Evolutionary conservation across 2,888 invertebrate genomes (phyloP).

Genomic region (Enchytraeus crypticus): DNA sequence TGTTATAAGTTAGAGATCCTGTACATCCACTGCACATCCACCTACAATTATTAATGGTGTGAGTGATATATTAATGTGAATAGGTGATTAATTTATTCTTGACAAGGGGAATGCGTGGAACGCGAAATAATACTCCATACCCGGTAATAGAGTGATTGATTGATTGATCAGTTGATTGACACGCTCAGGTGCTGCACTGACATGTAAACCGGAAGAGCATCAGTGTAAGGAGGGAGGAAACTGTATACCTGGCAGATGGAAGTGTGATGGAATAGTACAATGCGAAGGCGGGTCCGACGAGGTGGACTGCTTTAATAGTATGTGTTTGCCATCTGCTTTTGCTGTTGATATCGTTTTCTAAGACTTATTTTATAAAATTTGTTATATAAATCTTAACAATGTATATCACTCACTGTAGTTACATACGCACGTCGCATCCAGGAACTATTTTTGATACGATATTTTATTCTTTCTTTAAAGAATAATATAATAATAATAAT

Average conservation of each 20-base stretch:
- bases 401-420: neutral
- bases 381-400: too few relatives aligned
- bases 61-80: neutral
- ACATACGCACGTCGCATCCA: neutral
- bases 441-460: neutral
- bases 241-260: neutral
- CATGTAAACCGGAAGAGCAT: neutral
- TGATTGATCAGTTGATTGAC: neutral
- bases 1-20: neutral
- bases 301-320: neutral
- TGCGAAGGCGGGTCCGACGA: constrained; percentile 4
- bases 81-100: neutral
- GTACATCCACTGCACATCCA: neutral
- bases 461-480: too few relatives aligned
- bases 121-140: too few relatives aligned
- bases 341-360: too few relatives aligned
- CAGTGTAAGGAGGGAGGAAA: neutral
- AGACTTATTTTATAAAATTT: too few relatives aligned
- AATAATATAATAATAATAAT: too few relatives aligned
- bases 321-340: neutral
- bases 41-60: neutral
- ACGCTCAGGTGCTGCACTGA: neutral
- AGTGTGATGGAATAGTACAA: constrained; percentile 2
- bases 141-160: too few relatives aligned
- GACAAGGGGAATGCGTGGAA: too few relatives aligned